Percentiles rank a stretch among this genome's conserved stretches.
Evolutionary conservation across 2,888 invertebrate species (phyloP).

Genomic region (Bibio marci): DNA sequence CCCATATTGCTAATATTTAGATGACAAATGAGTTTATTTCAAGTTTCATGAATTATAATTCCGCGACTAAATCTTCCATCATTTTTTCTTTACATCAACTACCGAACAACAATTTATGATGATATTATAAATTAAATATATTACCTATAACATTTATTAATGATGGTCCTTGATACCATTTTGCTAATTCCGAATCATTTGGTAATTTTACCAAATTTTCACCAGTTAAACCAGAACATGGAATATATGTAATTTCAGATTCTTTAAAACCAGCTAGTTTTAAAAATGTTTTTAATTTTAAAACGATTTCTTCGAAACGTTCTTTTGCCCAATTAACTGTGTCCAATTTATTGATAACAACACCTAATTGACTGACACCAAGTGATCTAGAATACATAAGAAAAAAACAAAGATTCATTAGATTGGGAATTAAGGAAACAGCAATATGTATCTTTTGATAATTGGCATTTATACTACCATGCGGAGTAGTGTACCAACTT

Average conservation of each 20-base stretch:
- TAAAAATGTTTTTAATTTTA: slow-evolving; percentile 63
- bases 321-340: slow-evolving; percentile 85
- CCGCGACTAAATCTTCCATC: too few species aligned
- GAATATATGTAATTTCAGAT: slow-evolving; percentile 71
- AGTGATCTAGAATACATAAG: slow-evolving; percentile 26
- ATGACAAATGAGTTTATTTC: too few species aligned
- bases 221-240: slow-evolving; percentile 92
- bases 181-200: slow-evolving; percentile 40
- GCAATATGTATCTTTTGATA: neutral
- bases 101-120: neutral
- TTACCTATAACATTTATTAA: slow-evolving; percentile 69
- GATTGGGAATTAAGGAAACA: neutral
- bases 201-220: slow-evolving; percentile 68
- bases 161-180: slow-evolving; percentile 73
- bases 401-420: slow-evolving; percentile 1
- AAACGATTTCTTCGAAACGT: slow-evolving; percentile 76
- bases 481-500: slow-evolving; percentile 35
- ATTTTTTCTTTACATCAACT: too few species aligned
- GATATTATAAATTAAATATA: neutral
- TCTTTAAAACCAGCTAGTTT: slow-evolving; percentile 88
- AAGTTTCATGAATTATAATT: too few species aligned
- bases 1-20: too few species aligned
- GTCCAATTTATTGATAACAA: slow-evolving; percentile 95
- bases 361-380: slow-evolving; percentile 86
- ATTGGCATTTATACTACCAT: neutral